Evolutionary conservation across 2,888 invertebrate species (phyloP), one percentile per base, ranked within the genome.

Genomic region (Mongoloraphidia duomilia): DNA sequence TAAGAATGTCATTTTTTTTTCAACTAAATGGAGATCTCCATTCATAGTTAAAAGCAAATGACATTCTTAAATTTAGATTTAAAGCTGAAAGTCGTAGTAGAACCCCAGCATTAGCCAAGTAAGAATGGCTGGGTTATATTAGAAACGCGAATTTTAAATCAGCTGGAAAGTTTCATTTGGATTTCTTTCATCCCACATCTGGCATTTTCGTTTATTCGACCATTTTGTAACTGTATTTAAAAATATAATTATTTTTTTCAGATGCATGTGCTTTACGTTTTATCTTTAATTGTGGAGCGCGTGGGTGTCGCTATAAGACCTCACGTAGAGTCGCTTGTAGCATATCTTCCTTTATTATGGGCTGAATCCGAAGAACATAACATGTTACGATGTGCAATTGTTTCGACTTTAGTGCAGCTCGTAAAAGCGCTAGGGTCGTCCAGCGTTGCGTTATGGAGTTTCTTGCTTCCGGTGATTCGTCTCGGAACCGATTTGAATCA

Each of bases 211-310:
- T 5, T 14, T 42, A 50, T 34, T 14, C 9, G 14, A 6, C n/a
- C 40, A 17, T 46, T 46, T 44, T 33, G 45, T 37, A 36, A 42
- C 34, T 3, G 13, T 13, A 48, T 10, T 37, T 48, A 51, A n/a
- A n/a, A n/a, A n/a, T n/a, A n/a, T n/a, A n/a, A n/a, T n/a, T n/a
- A n/a, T n/a, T 51, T 48, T 50, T 67, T 68, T 41, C 63, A 83
- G 81, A 91, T 94, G 86, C 87, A 89, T 65, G 87, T 94, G 17
- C 73, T 96, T 37, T 85, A 85, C 67, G 90, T 91, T 50, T 78
- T 94, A 66, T 90, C 92, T 41, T 84, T 86, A 63, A 81, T 94
- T 62, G 84, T 92, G 59, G 92, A 93, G 68, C 77, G 91, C 49
- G 84, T 89, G 65, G 89, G 85, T 14, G 74, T 77, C 44, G 78